Conservation (phyloP, 2,113 vertebrate species). For the Triplophysa tibetana region DNA sequence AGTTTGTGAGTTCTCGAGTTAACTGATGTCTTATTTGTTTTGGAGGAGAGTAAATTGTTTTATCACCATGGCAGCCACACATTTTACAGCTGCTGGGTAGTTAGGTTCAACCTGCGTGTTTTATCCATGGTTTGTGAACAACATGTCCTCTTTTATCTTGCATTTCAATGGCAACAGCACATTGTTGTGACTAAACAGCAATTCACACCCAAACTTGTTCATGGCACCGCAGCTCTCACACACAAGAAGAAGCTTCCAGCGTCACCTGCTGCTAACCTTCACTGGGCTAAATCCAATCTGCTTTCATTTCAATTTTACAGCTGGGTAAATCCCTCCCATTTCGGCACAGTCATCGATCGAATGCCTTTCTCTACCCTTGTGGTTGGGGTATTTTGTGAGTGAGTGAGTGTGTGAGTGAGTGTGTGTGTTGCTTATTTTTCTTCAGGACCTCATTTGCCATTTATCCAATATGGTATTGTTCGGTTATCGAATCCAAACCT, state of each 20-base stretch:
- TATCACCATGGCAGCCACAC: background rate
- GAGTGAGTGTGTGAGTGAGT: background rate
- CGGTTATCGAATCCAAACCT: background rate
- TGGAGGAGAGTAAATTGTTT: background rate
- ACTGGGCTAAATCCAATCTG: slow-evolving; percentile 64
- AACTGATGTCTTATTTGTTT: background rate
- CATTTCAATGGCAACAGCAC: slow-evolving; percentile 8
- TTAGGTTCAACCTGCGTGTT: background rate
- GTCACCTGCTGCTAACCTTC: slow-evolving; percentile 39
- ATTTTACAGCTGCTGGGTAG: background rate
- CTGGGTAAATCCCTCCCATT: slow-evolving; percentile 22
- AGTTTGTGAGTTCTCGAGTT: background rate
- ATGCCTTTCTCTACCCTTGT: background rate
- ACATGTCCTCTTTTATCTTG: slow-evolving; percentile 15
- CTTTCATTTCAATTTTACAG: slow-evolving; percentile 46
- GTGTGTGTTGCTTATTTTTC: background rate
- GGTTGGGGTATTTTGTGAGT: background rate
- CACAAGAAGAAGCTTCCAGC: slow-evolving; percentile 31
- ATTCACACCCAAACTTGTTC: slow-evolving; percentile 18
- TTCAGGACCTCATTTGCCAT: background rate
- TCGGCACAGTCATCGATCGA: background rate
- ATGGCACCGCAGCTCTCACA: background rate
- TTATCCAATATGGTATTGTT: background rate
- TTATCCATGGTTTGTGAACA: slow-evolving; percentile 30
- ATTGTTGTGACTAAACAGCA: slow-evolving; percentile 12